Evolutionary conservation across 2,797 vertebrate species (phyloP).

Genomic region (Urocyon cinereoargenteus): DNA sequence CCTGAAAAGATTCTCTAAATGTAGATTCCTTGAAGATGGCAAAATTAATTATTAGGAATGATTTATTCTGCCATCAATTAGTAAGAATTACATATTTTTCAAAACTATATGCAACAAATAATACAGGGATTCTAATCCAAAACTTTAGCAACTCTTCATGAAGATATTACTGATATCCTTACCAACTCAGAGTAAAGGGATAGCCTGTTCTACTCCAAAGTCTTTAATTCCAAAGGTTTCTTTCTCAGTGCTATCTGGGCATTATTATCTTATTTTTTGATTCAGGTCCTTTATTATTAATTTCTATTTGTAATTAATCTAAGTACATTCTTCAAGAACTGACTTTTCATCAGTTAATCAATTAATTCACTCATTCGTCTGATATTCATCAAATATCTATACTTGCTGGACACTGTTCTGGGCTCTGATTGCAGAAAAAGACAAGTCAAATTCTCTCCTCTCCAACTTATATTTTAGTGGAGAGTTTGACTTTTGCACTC

Average conservation of each 20-base stretch:
- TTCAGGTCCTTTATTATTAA: background rate
- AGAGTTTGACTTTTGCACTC: background rate
- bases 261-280: background rate
- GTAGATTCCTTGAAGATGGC: background rate
- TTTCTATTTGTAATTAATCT: background rate
- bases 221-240: background rate
- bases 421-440: background rate
- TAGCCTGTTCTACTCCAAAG: background rate
- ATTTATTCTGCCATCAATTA: background rate
- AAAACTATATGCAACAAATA: background rate
- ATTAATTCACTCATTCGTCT: background rate
- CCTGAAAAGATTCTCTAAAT: constrained; percentile 11
- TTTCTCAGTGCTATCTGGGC: background rate
- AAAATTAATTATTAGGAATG: background rate
- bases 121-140: background rate
- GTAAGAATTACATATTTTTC: background rate
- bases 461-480: background rate
- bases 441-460: background rate
- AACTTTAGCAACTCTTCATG: background rate
- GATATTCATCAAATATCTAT: background rate
- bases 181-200: background rate
- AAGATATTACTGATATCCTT: background rate
- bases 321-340: background rate
- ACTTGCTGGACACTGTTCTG: background rate
- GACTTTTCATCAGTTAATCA: background rate